These are phyloP conservation scores for Diplodus sargus DNA, from an alignment of 2,797 vertebrate species.

Conservation along the genomic window DNA sequence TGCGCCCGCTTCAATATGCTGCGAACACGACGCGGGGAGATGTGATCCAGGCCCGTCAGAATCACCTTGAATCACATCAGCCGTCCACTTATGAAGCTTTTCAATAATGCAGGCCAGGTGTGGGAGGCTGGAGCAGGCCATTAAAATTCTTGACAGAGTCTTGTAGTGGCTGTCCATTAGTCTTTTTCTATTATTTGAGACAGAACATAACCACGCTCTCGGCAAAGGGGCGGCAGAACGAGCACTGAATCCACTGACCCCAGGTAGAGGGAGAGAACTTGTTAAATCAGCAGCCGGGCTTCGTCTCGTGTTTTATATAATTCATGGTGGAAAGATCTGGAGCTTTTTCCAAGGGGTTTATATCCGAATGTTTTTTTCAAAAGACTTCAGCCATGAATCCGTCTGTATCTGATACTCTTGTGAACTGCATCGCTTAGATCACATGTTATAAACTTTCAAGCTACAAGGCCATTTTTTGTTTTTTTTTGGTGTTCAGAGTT, in stretches of 20 bases:
- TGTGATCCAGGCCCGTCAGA: constrained; percentile 4
- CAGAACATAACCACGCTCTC: constrained; percentile 39
- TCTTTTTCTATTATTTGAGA: constrained; percentile 47
- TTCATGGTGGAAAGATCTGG: constrained; percentile 9
- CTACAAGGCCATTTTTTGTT: background rate
- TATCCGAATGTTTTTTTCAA: background rate
- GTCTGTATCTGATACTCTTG: background rate
- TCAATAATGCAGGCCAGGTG: constrained; percentile 62
- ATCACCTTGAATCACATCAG: constrained; percentile 37
- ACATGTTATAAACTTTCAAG: constrained; percentile 3
- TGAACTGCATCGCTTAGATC: background rate
- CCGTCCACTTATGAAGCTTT: constrained; percentile 35
- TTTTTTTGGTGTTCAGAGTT: background rate
- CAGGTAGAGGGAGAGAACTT: constrained; percentile 1
- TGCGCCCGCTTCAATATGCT: background rate
- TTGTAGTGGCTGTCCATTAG: constrained; percentile 44
- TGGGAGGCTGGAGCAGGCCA: constrained; percentile 35
- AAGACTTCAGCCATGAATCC: background rate
- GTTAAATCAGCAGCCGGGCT: background rate
- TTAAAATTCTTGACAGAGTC: constrained; percentile 64
- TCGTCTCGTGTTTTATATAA: background rate
- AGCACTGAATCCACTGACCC: constrained; percentile 24
- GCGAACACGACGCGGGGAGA: constrained; percentile 21
- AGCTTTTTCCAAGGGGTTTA: background rate
- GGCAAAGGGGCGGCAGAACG: constrained; percentile 27